These are phyloP conservation scores for Altica lythri DNA, from an alignment of 2,888 invertebrate genomes.

Conservation along the genomic window DNA sequence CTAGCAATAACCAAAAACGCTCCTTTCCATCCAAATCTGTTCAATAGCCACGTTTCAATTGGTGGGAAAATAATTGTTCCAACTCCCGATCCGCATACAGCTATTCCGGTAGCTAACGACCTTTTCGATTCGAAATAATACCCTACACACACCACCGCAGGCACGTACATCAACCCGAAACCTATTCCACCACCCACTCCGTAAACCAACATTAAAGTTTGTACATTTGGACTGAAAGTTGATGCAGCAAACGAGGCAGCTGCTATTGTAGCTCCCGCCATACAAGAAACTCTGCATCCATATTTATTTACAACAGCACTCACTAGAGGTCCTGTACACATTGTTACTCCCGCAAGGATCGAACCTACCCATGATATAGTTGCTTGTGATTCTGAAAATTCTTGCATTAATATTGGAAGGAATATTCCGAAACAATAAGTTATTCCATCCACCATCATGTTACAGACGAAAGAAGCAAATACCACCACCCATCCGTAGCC, in stretches of 20 bases:
- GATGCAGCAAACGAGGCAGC: constrained; percentile 83
- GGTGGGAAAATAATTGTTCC: constrained; percentile 96
- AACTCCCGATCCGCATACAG: constrained; percentile 94
- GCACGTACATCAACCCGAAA: constrained; percentile 63
- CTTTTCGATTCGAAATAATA: constrained; percentile 96
- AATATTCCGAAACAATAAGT: constrained; percentile 97
- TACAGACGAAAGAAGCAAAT: constrained; percentile 94
- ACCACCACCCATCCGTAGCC: constrained; percentile 96
- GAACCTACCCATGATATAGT: constrained; percentile 94
- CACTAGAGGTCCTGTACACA: constrained; percentile 92
- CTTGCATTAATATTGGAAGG: constrained; percentile 75
- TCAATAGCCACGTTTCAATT: constrained; percentile 78
- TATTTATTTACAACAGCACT: constrained; percentile 92
- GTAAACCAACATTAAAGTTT: constrained; percentile 89
- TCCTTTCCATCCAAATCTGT: constrained; percentile 84
- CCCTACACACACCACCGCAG: constrained; percentile 95
- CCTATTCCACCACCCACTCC: constrained; percentile 66
- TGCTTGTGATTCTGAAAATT: constrained; percentile 86
- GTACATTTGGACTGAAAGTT: constrained; percentile 82
- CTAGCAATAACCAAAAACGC: constrained; percentile 89
- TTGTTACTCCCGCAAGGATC: constrained; percentile 91
- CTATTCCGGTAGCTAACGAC: constrained; percentile 91
- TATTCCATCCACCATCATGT: constrained; percentile 97
- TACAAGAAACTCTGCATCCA: constrained; percentile 92
- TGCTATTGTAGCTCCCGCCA: constrained; percentile 86